phyloP scores from a whole-genome alignment of 2,113 vertebrate genomes.

The Malurus elegans region DNA sequence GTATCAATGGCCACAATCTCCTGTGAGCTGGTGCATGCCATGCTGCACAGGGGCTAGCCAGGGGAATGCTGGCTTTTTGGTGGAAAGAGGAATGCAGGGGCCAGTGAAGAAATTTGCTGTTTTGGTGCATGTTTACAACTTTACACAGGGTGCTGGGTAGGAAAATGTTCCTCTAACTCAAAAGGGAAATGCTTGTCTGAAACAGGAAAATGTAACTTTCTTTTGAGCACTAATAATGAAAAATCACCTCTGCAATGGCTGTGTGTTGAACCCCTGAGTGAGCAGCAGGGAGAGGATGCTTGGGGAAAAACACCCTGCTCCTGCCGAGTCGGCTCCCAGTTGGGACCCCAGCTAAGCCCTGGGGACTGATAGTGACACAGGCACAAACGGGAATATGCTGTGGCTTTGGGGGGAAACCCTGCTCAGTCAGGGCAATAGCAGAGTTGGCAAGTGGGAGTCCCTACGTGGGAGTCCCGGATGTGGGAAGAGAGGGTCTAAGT shows the following conservation, averaged over 20 bases:
- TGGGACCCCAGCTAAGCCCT: not conserved
- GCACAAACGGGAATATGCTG: not conserved
- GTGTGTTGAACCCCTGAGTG: not conserved
- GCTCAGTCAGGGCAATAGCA: not conserved
- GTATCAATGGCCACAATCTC: not conserved
- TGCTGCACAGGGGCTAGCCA: not conserved
- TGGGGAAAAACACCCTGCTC: not conserved
- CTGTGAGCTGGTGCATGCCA: not conserved
- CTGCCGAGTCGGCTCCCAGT: rapidly evolving
- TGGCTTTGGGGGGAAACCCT: not conserved
- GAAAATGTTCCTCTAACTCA: slow-evolving; percentile 79
- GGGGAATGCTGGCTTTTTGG: not conserved
- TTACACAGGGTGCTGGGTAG: slow-evolving; percentile 68
- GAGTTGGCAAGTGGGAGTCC: rapidly evolving
- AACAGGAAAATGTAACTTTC: slow-evolving; percentile 83
- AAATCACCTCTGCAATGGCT: not conserved
- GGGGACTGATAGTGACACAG: not conserved
- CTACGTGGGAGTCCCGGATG: rapidly evolving
- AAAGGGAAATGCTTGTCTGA: slow-evolving; percentile 80
- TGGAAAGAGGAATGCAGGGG: not conserved
- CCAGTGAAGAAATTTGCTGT: not conserved
- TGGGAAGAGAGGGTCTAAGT: not conserved
- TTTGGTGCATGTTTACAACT: slow-evolving; percentile 43
- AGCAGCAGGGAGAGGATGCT: not conserved
- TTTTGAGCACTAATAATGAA: slow-evolving; percentile 24